phyloP scores from a whole-genome alignment of 1,140 invertebrate genomes.

The Pseudomyrmex flavicornis region DNA sequence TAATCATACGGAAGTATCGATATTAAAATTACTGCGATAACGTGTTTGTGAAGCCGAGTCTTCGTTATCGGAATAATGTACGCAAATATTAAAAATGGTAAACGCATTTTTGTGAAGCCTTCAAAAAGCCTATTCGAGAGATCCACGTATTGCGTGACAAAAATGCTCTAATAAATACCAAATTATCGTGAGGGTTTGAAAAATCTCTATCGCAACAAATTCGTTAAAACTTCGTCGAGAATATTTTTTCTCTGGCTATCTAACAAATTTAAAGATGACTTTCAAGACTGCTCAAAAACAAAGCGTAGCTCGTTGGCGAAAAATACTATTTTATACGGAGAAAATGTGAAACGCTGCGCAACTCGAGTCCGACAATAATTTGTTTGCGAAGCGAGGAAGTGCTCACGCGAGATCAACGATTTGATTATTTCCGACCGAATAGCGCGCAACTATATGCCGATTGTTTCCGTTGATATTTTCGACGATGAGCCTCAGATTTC shows the following conservation, averaged over 20 bases:
- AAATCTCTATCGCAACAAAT: too few relatives aligned
- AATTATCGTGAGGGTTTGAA: too few relatives aligned
- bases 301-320: neutral
- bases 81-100: too few relatives aligned
- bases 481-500: constrained; percentile 45
- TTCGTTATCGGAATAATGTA: too few relatives aligned
- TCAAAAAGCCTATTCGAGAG: too few relatives aligned
- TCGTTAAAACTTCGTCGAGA: constrained; percentile 69
- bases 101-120: too few relatives aligned
- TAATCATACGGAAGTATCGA: too few relatives aligned
- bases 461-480: constrained; percentile 55
- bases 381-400: neutral
- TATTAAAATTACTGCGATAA: too few relatives aligned
- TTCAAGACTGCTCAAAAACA: constrained; percentile 24
- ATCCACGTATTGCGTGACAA: too few relatives aligned
- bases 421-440: constrained; percentile 60
- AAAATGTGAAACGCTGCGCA: constrained; percentile 20
- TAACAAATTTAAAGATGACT: constrained; percentile 38
- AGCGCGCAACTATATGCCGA: constrained; percentile 8
- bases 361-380: constrained; percentile 53
- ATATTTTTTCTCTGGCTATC: constrained; percentile 42
- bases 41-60: too few relatives aligned
- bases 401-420: constrained; percentile 32
- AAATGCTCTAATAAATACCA: too few relatives aligned
- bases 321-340: neutral